Conservation (phyloP, 2,797 vertebrate species). For the Hyperoplus lanceolatus region DNA sequence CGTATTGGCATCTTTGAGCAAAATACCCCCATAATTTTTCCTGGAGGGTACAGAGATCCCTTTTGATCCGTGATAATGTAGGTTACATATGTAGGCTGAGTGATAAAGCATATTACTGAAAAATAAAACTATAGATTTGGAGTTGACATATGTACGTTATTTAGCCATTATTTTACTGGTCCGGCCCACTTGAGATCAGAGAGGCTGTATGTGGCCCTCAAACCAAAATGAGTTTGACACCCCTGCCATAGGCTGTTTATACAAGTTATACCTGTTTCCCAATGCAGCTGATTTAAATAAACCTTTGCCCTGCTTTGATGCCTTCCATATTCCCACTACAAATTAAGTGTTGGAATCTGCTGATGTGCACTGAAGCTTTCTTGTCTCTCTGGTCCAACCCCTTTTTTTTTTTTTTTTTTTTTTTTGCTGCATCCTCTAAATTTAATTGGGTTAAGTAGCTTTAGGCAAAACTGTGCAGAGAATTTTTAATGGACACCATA, state of each 20-base stretch:
- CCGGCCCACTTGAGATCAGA: too few relatives aligned
- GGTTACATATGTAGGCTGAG: too few relatives aligned
- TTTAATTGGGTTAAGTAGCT: constrained; percentile 13
- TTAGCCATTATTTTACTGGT: too few relatives aligned
- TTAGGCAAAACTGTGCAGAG: constrained; percentile 6
- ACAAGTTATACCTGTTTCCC: neutral
- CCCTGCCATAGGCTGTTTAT: neutral
- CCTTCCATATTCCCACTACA: neutral
- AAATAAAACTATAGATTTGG: too few relatives aligned
- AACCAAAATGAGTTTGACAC: too few relatives aligned
- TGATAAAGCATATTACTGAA: too few relatives aligned
- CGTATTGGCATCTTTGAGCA: too few relatives aligned
- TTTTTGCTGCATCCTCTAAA: neutral
- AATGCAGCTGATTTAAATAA: constrained; percentile 11
- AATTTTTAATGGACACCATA: neutral
- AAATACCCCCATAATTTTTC: too few relatives aligned
- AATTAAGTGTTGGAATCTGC: constrained; percentile 2
- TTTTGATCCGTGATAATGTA: too few relatives aligned
- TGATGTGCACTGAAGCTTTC: constrained; percentile 1
- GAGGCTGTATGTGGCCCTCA: too few relatives aligned
- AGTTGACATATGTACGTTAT: too few relatives aligned
- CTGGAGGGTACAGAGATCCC: too few relatives aligned
- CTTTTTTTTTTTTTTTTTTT: neutral
- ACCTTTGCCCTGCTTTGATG: constrained; percentile 14
- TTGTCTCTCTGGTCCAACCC: constrained; percentile 13